Base-by-base conservation (phyloP, 1,140 invertebrate genomes). In the Drosophila serrata region DNA sequence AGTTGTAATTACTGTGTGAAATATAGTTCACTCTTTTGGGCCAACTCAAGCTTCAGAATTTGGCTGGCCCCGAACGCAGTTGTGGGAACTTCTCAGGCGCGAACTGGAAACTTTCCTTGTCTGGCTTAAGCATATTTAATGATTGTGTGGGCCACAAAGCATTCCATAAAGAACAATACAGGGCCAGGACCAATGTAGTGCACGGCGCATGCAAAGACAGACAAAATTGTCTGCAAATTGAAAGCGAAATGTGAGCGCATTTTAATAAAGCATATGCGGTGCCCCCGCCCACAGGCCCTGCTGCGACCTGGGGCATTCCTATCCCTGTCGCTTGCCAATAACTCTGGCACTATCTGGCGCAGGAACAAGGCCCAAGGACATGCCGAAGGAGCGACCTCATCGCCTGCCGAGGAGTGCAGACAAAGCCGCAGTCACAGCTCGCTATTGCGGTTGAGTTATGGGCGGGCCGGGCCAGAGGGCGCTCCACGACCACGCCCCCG, bases 221-320 rank as follows among this genome's bases (percentile, higher is more conserved):
- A 45, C 39, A 61, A 76, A 60, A 76, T 64, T 81, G 76, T 88
- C 81, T 88, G 85, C 49, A 70, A 90, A 88, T 90, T 88, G 84
- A 88, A 88, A 88, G 85, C 77, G 85, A 88, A 88, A 88, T 90
- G 77, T 65, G 61, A 65, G 51, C 59, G 81, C 73, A 90, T 88
- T 84, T 88, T 88, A 88, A 88, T 88, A 88, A 88, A 88, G 90
- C 85, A 88, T 88, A 88, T 88, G 85, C 73, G 85, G 61, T 80
- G 37, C 53, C 55, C 65, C 33, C 58, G 46, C 60, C 48, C n/a
- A 13, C 45, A 27, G 31, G 3, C 17, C 11, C n/a, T 24, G 29
- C 27, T 35, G 19, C 22, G 57, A 43, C 46, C 42, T 55, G 45
- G 63, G 53, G 48, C 40, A 53, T 15, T 51, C 43, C n/a, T 24